Evolutionary conservation across 1,140 invertebrate species (phyloP).

Genomic region (Drosophila nannoptera): DNA sequence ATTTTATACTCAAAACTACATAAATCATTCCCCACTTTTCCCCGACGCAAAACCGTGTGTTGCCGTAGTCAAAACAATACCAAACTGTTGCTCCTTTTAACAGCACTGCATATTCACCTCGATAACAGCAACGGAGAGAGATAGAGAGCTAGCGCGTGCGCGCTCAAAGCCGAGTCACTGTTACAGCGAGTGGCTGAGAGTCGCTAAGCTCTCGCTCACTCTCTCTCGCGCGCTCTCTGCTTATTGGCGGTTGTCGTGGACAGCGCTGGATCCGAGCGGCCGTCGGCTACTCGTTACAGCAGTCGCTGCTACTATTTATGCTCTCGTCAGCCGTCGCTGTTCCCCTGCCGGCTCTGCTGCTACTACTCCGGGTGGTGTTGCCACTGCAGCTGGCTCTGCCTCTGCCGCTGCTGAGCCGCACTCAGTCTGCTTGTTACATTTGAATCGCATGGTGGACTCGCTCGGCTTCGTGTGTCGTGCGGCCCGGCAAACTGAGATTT

Average conservation of each 20-base stretch:
- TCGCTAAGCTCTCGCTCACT: conserved; percentile 19
- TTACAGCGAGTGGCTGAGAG: conserved; percentile 32
- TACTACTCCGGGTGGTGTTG: too few relatives aligned
- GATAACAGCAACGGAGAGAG: conserved; percentile 32
- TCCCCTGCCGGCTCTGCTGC: background rate
- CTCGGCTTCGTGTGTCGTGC: conserved; percentile 60
- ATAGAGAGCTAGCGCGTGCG: conserved; percentile 49
- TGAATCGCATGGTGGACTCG: conserved; percentile 61
- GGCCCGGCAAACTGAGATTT: conserved; percentile 44
- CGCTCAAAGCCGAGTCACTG: conserved; percentile 11
- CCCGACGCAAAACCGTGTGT: background rate
- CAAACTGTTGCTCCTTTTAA: conserved; percentile 69
- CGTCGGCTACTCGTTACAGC: conserved; percentile 47
- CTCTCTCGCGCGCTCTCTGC: conserved; percentile 8
- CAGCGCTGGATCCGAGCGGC: conserved; percentile 13
- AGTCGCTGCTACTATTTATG: conserved; percentile 24
- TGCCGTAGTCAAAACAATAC: conserved; percentile 12
- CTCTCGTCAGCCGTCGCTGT: conserved; percentile 14
- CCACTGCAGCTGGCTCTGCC: conserved; percentile 13
- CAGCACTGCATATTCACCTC: conserved; percentile 27
- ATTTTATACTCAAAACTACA: background rate
- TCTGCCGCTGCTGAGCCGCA: conserved; percentile 39
- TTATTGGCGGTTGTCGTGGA: conserved; percentile 45
- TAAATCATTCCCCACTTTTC: background rate
- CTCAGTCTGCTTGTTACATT: conserved; percentile 61